Evolutionary conservation across 2,797 vertebrate species (phyloP), one percentile per base, ranked within the genome.

Genomic region (Taenioides sp.): DNA sequence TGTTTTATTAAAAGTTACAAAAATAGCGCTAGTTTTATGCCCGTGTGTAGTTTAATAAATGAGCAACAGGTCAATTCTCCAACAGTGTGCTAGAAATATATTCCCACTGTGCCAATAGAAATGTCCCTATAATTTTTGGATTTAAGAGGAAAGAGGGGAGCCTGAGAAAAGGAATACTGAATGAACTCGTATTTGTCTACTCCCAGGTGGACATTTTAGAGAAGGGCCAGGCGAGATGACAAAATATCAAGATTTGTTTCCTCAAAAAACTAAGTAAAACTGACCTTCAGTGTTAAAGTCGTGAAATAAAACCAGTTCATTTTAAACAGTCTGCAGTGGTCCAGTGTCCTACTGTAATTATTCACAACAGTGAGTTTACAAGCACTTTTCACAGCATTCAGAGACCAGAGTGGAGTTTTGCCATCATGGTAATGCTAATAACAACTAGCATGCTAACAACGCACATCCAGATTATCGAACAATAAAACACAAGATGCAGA

Each of bases 41-140:
- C 7, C 16, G 23, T n/a, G 16, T n/a, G 37, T 18, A 49, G 63
- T 49, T 25, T 25, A 49, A 6, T 11, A 17, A 9, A 47, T 16
- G 22, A 25, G 5, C 63, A 65, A 49, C 37, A 18, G 40, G 22
- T 14, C 14, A 6, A 23, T 64, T 47, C 23, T 17, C 10, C 14
- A 65, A 27, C 12, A 43, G 16, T 18, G 37, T 12, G 34, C 16
- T 47, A 16, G 37, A 47, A 64, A 43, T 43, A 50, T 49, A 50
- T 10, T 49, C 40, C 63, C 63, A 65, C 63, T 49, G 63, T 18
- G 40, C 22, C 43, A 50, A 63, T 43, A 43, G 14, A 43, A n/a
- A 64, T 12, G n/a, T 40, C 58, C 25, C 1, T 58, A 59, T 25
- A 27, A 28, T 5, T 31, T 27, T 10, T 20, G 60, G 10, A 34